Evolutionary conservation across 2,888 invertebrate species (phyloP), one percentile per base, ranked within the genome.

Genomic region (Stratiomys singularior): DNA sequence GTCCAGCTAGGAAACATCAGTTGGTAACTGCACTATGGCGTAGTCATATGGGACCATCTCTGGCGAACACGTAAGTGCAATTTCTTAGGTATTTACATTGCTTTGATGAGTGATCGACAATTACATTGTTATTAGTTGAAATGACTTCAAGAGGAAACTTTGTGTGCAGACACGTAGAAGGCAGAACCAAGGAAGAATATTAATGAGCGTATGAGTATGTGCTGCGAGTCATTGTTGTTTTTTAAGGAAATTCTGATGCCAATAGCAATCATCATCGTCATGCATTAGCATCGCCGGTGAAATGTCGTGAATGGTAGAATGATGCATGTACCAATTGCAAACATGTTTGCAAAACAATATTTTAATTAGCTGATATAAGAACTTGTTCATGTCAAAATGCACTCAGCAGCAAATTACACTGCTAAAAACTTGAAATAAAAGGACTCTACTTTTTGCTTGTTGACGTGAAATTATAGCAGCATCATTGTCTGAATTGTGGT

Each of bases 91-190:
- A 30, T 30, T 28, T 28, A 30, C 64, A 30, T 64, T 11, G n/a
- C 27, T 71, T 71, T 47, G 71, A 69, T 69, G 69, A 2, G 47
- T 69, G 71, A 71, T 46, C 27, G 47, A 71, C 71, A 52, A 47
- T 52, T 52, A 47, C 47, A 71, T 47, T 47, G 27, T 71, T 71
- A 71, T 47, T 71, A 25, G 67, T 11, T 67, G 46, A 46, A 46
- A 46, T 23, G 13, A 18, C 52, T 52, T 18, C n/a, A 52, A 52
- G 23, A 23, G 25, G 67, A 11, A 52, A 52, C 15, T 52, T n/a
- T 52, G 52, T 52, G 18, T 18, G 18, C 52, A 52, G 4, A 15
- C 3, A 60, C 60, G 60, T 60, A 7, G 60, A 25, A 37, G 52
- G 7, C 18, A 18, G 52, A 2, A 52, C 18, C 11, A 28, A 30